A percentile compares a stretch with the other conserved stretches of the same genome.
phyloP scores from a whole-genome alignment of 1,140 invertebrate species.

The Leptopilina clavipes region DNA sequence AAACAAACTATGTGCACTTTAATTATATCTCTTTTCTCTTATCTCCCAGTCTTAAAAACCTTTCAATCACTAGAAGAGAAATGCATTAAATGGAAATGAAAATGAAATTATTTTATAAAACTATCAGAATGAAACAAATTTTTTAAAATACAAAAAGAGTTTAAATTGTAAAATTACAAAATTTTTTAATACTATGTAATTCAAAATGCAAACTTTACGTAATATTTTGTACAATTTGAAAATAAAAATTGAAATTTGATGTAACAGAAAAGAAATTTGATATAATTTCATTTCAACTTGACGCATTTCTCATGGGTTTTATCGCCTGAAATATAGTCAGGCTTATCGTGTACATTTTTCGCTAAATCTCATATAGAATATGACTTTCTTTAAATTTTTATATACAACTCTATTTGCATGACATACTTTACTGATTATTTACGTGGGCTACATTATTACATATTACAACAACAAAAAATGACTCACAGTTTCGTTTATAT shows the following conservation, averaged over 20 bases:
- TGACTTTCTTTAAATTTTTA: constrained; percentile 60
- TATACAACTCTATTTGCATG: constrained; percentile 58
- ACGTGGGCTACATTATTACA: constrained; percentile 28
- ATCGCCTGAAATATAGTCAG: constrained; percentile 18
- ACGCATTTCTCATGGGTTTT: constrained; percentile 45
- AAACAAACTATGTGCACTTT: constrained; percentile 31
- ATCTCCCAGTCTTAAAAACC: constrained; percentile 18
- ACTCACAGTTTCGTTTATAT: not conserved
- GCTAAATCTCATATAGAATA: constrained; percentile 57
- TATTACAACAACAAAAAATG: constrained; percentile 1
- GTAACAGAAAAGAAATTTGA: not conserved
- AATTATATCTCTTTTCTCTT: constrained; percentile 26
- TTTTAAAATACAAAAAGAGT: too few species aligned
- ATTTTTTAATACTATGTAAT: not conserved
- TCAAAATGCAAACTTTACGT: not conserved
- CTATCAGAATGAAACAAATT: not conserved
- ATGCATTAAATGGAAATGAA: constrained; percentile 36
- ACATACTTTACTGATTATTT: constrained; percentile 49
- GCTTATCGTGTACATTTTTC: constrained; percentile 1
- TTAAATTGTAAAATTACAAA: not conserved
- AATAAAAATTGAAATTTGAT: not conserved
- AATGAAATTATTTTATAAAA: not conserved
- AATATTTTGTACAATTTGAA: not conserved
- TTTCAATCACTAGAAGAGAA: constrained; percentile 11
- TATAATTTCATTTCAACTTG: constrained; percentile 39